Evolutionary conservation across 1,140 invertebrate species (phyloP), one percentile per base, ranked within the genome.

Genomic region (Sinella curviseta): DNA sequence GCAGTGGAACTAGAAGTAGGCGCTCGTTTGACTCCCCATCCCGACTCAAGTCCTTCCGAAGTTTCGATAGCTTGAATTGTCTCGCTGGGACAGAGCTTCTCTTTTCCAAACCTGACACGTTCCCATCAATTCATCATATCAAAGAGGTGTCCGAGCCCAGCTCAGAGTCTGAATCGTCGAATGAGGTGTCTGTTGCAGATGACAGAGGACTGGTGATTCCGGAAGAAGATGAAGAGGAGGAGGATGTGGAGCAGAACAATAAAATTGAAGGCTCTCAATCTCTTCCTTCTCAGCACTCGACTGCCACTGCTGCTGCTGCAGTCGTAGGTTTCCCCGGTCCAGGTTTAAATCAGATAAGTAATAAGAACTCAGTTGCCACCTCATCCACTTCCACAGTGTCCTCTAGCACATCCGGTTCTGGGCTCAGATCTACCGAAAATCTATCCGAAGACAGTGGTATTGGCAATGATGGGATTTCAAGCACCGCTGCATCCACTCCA

Each of bases 31-130:
- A 83, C 26, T 76, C 75, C 17, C 60, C 77, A 31, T 80, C 77
- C 30, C 75, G 78, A 60, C 76, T 83, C 0, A 74, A 78, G 34
- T 81, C 80, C 33, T 84, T 84, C 70, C 79, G 83, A 34, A 81
- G 80, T 74, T 84, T 81, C 77, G 83, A 84, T 76, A 80, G 80
- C 74, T 67, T 84, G 30, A 82, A 84, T 67, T 65, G 65, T 67
- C 48, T 84, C 4, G 73, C 80, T 17, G 83, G 83, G n/a, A 82
- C 83, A 34, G 83, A 84, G 75, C 77, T 84, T 8, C 78, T 84
- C 0, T 84, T 84, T 55, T 82, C 83, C 35, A 82, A 82, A 34
- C 74, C 81, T 14, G 83, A 84, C 39, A 82, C 83, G 36, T 84
- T 84, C 65, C 83, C 83, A 35, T 79, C 81, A 20, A 79, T 81